Conservation (phyloP, 1,140 invertebrate species). For the Asbolus verrucosus region DNA sequence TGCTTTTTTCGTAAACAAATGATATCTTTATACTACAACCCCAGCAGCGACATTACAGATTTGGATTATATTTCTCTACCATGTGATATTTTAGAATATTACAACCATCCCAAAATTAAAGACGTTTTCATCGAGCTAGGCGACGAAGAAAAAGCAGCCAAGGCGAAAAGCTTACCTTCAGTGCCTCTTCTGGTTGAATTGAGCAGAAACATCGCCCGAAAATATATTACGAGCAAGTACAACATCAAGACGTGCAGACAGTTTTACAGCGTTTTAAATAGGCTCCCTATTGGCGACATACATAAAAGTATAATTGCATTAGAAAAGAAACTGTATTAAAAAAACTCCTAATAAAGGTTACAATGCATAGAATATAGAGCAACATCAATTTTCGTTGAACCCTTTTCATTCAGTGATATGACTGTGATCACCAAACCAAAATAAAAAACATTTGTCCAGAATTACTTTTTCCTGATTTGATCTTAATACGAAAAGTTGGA, state of each 20-base stretch:
- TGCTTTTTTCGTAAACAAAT: background rate
- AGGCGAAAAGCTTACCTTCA: slow-evolving; percentile 9
- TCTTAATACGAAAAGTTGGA: too few relatives aligned
- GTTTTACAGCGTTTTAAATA: background rate
- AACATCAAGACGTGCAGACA: background rate
- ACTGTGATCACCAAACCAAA: too few relatives aligned
- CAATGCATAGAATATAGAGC: too few relatives aligned
- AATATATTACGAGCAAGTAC: slow-evolving; percentile 2
- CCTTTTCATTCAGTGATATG: too few relatives aligned
- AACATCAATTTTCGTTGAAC: too few relatives aligned
- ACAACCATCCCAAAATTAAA: slow-evolving; percentile 16
- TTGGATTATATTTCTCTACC: background rate
- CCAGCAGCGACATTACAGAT: background rate
- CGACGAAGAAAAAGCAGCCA: background rate
- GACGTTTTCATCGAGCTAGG: background rate
- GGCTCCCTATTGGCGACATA: slow-evolving; percentile 18
- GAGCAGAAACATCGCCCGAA: slow-evolving; percentile 8
- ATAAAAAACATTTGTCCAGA: too few relatives aligned
- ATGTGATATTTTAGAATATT: too few relatives aligned
- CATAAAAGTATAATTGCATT: slow-evolving; percentile 12
- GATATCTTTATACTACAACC: background rate
- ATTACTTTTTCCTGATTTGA: too few relatives aligned
- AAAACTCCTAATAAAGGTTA: too few relatives aligned
- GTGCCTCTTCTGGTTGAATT: slow-evolving; percentile 11
- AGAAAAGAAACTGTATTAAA: slow-evolving; percentile 15